Conservation (phyloP, 30 jellyfish, hydroid and myxozoan species). For the Aurelia sp. region DNA sequence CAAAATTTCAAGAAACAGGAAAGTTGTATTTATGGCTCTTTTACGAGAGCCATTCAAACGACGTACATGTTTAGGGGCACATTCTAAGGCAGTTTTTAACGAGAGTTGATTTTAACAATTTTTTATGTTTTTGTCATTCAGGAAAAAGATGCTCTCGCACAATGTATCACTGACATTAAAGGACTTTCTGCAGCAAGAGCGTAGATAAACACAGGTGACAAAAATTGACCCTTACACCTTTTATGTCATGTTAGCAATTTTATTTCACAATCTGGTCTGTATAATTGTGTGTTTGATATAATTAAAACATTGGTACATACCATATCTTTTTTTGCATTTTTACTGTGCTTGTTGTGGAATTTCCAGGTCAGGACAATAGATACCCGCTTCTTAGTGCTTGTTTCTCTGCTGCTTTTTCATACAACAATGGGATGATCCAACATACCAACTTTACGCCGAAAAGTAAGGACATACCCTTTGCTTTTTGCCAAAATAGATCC, state of each 20-base stretch:
- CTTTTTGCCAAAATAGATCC: no score
- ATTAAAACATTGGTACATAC: background rate
- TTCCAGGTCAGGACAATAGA: background rate
- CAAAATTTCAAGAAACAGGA: no score
- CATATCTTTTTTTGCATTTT: background rate
- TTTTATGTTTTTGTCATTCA: background rate
- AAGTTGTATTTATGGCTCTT: no score
- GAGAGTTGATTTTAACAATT: no score
- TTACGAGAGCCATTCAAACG: no score
- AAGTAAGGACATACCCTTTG: no score
- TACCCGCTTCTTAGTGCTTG: background rate
- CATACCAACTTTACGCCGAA: no score
- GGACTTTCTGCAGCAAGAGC: slow-evolving; percentile 76
- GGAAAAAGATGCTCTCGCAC: slow-evolving; percentile 90
- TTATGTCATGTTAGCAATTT: no score
- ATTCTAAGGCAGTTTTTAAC: background rate
- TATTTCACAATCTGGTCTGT: background rate
- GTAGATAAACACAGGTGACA: background rate
- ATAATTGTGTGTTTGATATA: slow-evolving; percentile 32
- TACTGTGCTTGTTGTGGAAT: no score
- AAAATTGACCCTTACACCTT: no score
- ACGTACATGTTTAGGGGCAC: no score
- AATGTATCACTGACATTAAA: slow-evolving; percentile 84
- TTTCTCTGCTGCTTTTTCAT: background rate
- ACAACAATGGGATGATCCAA: background rate